Conservation (phyloP, 2,888 invertebrate genomes). For the Harpalus rufipes region DNA sequence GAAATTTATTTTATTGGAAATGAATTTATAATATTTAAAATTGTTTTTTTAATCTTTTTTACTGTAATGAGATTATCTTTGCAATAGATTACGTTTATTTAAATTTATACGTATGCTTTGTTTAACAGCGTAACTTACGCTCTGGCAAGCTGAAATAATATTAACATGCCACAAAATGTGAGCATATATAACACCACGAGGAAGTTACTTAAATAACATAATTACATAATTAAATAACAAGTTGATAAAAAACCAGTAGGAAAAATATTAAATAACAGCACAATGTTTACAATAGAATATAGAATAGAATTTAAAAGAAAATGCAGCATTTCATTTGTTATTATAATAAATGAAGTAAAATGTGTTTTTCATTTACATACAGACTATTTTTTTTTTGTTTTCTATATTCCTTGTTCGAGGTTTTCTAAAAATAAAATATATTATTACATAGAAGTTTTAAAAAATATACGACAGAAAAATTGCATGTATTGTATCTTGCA, state of each 20-base stretch:
- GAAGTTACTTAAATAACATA: neutral
- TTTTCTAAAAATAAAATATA: no score
- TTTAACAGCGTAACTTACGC: conserved; percentile 12
- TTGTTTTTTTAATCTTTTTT: neutral
- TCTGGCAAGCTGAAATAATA: conserved; percentile 24
- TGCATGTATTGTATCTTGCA: no score
- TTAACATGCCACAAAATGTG: conserved; percentile 11
- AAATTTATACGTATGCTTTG: conserved; percentile 44
- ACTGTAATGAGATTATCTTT: neutral
- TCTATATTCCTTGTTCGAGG: no score
- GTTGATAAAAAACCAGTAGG: neutral
- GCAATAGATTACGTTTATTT: conserved; percentile 36
- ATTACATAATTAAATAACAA: neutral
- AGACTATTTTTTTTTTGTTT: no score
- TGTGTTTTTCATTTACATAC: no score
- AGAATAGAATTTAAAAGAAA: no score
- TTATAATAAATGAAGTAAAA: no score
- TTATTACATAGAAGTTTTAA: no score
- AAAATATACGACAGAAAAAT: no score
- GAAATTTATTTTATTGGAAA: neutral
- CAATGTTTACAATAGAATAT: neutral
- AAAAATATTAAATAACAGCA: neutral
- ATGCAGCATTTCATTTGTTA: no score
- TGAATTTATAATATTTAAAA: neutral
- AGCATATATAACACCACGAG: conserved; percentile 1